phyloP scores from a whole-genome alignment of 2,113 vertebrate species.

The Rattus norvegicus region GRCr8 NC_086022.1:136506501-136507000 shows the following conservation, averaged over 20 bases:
- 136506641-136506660: neutral
- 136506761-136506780: neutral
- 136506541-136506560: neutral
- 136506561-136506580: neutral
- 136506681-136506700: neutral
- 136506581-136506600: neutral
- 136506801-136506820: neutral
- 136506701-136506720: neutral
- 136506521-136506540: neutral
- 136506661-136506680: neutral
- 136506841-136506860: neutral
- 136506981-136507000: neutral
- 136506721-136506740: neutral
- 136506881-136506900: neutral
- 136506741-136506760: neutral
- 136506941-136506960: neutral
- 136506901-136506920: neutral
- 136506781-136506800: neutral
- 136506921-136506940: neutral
- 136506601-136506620: neutral
- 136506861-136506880: neutral
- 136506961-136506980: neutral
- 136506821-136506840: neutral
- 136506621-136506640: too few species aligned
- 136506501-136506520: neutral